Percentiles rank a stretch among this genome's conserved stretches.
Conservation (phyloP, 2,888 invertebrate genomes). For the Eurytoma adleriae region DNA sequence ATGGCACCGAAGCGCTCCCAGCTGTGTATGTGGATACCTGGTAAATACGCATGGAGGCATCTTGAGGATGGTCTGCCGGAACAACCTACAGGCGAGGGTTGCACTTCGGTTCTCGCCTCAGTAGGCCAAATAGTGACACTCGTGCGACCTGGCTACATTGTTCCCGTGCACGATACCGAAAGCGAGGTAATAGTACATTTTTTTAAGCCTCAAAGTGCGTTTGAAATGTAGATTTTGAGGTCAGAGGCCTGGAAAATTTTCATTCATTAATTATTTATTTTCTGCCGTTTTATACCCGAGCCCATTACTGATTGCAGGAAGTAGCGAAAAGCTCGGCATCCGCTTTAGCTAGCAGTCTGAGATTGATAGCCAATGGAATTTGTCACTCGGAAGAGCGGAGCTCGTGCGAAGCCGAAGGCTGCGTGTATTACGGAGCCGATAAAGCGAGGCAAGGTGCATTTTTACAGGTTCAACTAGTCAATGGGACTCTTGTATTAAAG, state of each 20-base stretch:
- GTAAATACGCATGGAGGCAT: conserved; percentile 61
- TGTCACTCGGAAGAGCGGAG: conserved; percentile 2
- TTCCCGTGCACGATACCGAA: conserved; percentile 61
- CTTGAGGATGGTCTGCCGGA: conserved; percentile 56
- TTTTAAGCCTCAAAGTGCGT: too few relatives aligned
- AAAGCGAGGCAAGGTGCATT: neutral
- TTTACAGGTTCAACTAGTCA: neutral
- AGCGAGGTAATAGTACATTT: neutral
- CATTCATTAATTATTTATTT: neutral
- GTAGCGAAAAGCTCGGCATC: conserved; percentile 52
- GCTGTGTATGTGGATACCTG: conserved; percentile 62
- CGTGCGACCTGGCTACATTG: conserved; percentile 60
- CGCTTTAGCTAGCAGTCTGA: conserved; percentile 55
- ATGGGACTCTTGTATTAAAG: neutral
- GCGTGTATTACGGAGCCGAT: conserved; percentile 59
- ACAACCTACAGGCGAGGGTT: conserved; percentile 42
- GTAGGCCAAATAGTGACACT: conserved; percentile 58
- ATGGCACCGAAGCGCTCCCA: conserved; percentile 11
- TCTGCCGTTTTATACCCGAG: neutral
- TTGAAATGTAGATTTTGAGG: too few relatives aligned
- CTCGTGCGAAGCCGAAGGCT: conserved; percentile 59
- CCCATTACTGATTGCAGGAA: conserved; percentile 5
- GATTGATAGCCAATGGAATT: conserved; percentile 58
- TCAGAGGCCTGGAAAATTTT: too few relatives aligned
- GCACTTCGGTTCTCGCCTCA: conserved; percentile 48